A percentile compares a stretch with the other conserved stretches of the same genome.
Evolutionary conservation across 2,113 vertebrate species (phyloP).

Genomic region (Leptobrachium leishanense): DNA sequence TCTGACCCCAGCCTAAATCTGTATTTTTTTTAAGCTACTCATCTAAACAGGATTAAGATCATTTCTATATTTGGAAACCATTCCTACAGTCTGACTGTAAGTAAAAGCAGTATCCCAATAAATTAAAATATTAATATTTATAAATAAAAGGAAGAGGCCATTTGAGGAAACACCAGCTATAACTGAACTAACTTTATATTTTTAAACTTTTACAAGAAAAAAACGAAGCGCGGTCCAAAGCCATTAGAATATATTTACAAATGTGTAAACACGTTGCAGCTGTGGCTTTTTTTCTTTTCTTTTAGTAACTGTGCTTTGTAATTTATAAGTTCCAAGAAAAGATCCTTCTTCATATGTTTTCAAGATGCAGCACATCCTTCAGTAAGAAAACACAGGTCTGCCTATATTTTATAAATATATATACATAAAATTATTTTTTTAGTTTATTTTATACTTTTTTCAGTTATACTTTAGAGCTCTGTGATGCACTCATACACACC

Average conservation of each 20-base stretch:
- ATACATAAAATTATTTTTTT: no score
- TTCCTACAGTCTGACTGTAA: neutral
- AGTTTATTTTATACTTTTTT: no score
- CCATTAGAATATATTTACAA: neutral
- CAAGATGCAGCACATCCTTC: no score
- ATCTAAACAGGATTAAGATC: constrained; percentile 21
- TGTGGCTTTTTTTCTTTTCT: neutral
- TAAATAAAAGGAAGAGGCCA: constrained; percentile 3
- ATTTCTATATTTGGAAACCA: constrained; percentile 28
- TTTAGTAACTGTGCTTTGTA: neutral
- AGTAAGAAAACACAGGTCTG: no score
- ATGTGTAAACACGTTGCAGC: neutral
- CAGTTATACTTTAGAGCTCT: no score
- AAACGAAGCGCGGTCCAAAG: neutral
- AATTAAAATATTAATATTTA: constrained; percentile 32
- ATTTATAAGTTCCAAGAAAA: neutral
- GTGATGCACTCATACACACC: no score
- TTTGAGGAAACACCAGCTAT: constrained; percentile 14
- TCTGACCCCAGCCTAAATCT: neutral
- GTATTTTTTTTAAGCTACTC: constrained; percentile 5
- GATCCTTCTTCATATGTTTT: no score
- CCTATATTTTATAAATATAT: no score
- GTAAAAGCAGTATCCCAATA: constrained; percentile 13
- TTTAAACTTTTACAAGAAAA: neutral
- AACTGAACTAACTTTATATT: neutral